Percentiles rank a stretch among this genome's conserved stretches.
Evolutionary conservation across 2,113 vertebrate genomes (phyloP).

Genomic region (Saccopteryx leptura): DNA sequence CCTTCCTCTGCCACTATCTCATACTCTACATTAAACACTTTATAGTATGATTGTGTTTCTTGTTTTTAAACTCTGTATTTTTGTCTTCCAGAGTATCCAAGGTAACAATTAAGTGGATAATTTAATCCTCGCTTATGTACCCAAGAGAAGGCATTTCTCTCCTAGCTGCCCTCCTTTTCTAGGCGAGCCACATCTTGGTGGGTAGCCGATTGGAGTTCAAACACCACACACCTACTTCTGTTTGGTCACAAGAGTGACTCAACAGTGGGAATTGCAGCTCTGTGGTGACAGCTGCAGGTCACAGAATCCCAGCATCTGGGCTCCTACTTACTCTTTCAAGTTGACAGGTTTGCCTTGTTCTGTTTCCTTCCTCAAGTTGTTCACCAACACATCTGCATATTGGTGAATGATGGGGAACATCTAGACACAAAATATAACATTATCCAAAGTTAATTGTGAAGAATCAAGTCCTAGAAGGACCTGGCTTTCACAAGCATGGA

Average conservation of each 20-base stretch:
- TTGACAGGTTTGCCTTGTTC: conserved; percentile 84
- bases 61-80: background rate
- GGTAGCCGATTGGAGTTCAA: conserved; percentile 73
- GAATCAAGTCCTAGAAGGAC: background rate
- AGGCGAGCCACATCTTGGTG: accelerated
- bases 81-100: background rate
- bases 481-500: background rate
- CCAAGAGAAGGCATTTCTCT: background rate
- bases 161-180: too few species aligned
- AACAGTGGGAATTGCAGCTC: background rate
- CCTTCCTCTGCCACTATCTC: background rate
- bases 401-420: conserved; percentile 90
- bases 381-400: conserved; percentile 87
- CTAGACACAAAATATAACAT: conserved; percentile 84
- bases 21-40: background rate
- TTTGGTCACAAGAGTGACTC: background rate
- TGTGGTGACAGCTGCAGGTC: background rate
- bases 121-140: background rate
- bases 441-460: background rate
- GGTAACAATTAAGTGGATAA: background rate
- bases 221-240: background rate
- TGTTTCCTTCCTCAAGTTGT: conserved; percentile 86
- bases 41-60: background rate
- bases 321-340: conserved; percentile 89
- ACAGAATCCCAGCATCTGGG: background rate